Conservation (phyloP, 1,140 invertebrate species). For the Eciton burchellii region DNA sequence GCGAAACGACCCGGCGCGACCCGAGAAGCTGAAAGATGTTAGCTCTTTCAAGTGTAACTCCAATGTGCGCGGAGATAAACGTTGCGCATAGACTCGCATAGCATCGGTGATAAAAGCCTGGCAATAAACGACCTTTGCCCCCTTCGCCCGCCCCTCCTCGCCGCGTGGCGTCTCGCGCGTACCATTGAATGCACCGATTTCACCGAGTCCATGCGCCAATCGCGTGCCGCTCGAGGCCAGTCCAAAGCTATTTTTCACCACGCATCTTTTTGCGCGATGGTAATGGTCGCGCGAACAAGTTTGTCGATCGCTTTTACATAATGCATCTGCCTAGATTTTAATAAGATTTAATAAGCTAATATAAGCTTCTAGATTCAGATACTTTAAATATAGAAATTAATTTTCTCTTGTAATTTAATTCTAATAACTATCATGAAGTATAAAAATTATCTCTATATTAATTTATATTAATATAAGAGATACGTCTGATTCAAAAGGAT, state of each 20-base stretch:
- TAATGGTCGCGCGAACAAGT: not conserved
- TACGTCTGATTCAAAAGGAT: too few relatives aligned
- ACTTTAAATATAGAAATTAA: too few relatives aligned
- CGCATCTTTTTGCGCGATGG: not conserved
- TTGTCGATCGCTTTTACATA: constrained; percentile 4
- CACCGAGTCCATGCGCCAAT: constrained; percentile 8
- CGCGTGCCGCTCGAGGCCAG: not conserved
- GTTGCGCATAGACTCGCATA: too few relatives aligned
- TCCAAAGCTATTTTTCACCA: constrained; percentile 16
- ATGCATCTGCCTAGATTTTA: not conserved
- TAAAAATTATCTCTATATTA: too few relatives aligned
- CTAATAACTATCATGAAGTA: too few relatives aligned
- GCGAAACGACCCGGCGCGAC: not conserved
- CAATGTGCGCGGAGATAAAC: too few relatives aligned
- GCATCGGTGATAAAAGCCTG: constrained; percentile 36
- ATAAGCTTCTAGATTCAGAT: too few relatives aligned
- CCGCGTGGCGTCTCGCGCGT: not conserved
- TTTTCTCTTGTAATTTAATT: too few relatives aligned
- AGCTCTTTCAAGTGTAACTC: too few relatives aligned
- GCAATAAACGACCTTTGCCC: not conserved
- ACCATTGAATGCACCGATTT: constrained; percentile 31
- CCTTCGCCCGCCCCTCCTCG: not conserved
- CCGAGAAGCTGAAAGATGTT: constrained; percentile 39
- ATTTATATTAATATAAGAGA: too few relatives aligned
- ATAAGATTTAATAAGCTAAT: too few relatives aligned